Conservation (phyloP, 2,113 vertebrate species). For the Trinectes maculatus region DNA sequence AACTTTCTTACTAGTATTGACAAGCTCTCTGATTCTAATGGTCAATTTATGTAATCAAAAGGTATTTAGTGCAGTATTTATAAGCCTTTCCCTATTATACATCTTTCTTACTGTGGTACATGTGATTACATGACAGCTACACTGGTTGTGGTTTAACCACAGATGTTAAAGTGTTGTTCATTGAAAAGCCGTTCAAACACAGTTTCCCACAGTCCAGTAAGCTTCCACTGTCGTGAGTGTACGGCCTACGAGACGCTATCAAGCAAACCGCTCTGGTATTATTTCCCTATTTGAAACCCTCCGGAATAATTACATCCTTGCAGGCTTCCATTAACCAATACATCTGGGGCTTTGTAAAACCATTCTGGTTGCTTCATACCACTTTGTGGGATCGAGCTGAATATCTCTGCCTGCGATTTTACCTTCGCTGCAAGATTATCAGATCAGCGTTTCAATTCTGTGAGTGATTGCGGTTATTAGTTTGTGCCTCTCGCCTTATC, state of each 20-base stretch:
- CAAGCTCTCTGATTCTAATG: no score
- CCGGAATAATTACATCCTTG: constrained; percentile 22
- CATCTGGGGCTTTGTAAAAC: constrained; percentile 25
- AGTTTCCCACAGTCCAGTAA: constrained; percentile 41
- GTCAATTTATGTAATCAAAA: no score
- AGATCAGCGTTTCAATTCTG: not conserved
- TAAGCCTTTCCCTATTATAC: not conserved
- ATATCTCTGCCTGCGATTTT: not conserved
- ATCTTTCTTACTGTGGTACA: not conserved
- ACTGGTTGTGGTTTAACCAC: constrained; percentile 27
- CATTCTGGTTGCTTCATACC: constrained; percentile 14
- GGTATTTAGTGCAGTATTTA: not conserved
- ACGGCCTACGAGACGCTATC: constrained; percentile 23
- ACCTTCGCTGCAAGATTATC: constrained; percentile 5
- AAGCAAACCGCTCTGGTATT: constrained; percentile 20
- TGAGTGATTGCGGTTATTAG: constrained; percentile 3
- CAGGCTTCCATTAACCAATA: constrained; percentile 22
- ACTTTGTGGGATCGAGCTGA: constrained; percentile 4
- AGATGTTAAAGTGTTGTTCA: constrained; percentile 12
- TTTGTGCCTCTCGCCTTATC: not conserved
- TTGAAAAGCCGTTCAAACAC: constrained; percentile 11
- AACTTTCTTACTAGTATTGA: no score
- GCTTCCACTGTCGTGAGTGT: not conserved
- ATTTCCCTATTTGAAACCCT: constrained; percentile 42
- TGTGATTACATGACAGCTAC: constrained; percentile 4